Evolutionary conservation across 92 coral and sea anemone species (phyloP).

Genomic region (Epizoanthus illoricatus): DNA sequence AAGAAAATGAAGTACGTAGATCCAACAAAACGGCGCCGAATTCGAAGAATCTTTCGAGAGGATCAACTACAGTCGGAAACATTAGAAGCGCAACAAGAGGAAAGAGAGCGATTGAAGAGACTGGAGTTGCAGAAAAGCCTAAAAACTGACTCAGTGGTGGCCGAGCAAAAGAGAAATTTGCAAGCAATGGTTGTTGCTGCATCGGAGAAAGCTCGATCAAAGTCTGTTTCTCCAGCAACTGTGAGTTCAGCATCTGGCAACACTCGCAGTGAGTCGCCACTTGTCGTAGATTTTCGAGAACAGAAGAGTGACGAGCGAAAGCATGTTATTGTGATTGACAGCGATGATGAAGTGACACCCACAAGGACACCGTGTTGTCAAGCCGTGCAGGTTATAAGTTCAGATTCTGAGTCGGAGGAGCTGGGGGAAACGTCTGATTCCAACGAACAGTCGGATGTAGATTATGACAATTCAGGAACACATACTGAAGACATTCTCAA

Average conservation of each 20-base stretch:
- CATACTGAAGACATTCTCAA: slow-evolving; percentile 83
- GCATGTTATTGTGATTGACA: slow-evolving; percentile 82
- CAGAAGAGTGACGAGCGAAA: slow-evolving; percentile 48
- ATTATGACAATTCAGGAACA: slow-evolving; percentile 84
- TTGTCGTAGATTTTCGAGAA: slow-evolving; percentile 73
- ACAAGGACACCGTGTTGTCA: slow-evolving; percentile 6
- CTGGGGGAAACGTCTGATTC: slow-evolving; percentile 24
- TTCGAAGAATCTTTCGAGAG: slow-evolving; percentile 77
- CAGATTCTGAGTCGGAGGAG: slow-evolving; percentile 52
- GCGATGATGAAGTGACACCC: slow-evolving; percentile 73
- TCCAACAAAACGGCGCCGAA: slow-evolving; percentile 74
- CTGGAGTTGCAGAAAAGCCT: slow-evolving; percentile 90
- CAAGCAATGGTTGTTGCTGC: slow-evolving; percentile 6
- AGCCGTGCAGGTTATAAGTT: slow-evolving; percentile 51
- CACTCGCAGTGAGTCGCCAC: slow-evolving; percentile 44
- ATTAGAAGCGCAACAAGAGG: slow-evolving; percentile 87
- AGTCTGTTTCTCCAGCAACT: slow-evolving; percentile 26
- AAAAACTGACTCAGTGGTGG: slow-evolving; percentile 31
- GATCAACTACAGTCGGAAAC: slow-evolving; percentile 80
- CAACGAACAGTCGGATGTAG: slow-evolving; percentile 42
- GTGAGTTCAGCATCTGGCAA: slow-evolving; percentile 6
- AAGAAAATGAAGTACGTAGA: slow-evolving; percentile 66
- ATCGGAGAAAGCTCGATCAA: slow-evolving; percentile 3
- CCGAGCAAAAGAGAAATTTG: slow-evolving; percentile 8
- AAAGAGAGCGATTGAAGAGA: slow-evolving; percentile 81